A percentile compares a stretch with the other conserved stretches of the same genome.
Evolutionary conservation across 2,888 invertebrate species (phyloP).

Genomic region (Temnothorax unifasciatus): DNA sequence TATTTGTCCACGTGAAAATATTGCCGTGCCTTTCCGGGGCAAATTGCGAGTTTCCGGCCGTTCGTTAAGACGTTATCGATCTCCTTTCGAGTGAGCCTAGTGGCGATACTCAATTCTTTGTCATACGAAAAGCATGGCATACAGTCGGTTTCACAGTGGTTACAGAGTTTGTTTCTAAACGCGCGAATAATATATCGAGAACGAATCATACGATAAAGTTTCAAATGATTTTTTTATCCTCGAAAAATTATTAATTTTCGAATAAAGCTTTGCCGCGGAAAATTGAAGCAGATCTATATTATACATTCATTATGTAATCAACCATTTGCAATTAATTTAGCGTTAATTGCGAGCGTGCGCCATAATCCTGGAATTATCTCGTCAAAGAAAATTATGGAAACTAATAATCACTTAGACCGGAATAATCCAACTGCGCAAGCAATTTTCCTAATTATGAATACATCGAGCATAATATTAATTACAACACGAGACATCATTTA

Average conservation of each 20-base stretch:
- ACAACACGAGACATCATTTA: not conserved
- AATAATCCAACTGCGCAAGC: constrained; percentile 41
- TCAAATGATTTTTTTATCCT: not conserved
- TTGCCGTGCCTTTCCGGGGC: constrained; percentile 49
- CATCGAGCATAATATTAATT: constrained; percentile 40
- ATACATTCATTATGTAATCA: constrained; percentile 32
- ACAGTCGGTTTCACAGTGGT: not conserved
- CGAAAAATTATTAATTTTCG: not conserved
- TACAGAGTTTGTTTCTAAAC: not conserved
- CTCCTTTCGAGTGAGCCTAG: constrained; percentile 3
- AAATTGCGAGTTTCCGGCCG: constrained; percentile 57
- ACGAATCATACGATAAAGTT: not conserved
- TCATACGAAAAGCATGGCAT: not conserved
- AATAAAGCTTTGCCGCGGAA: not conserved
- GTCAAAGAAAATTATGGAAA: constrained; percentile 55
- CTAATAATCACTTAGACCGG: constrained; percentile 49
- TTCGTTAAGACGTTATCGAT: constrained; percentile 51
- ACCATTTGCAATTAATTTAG: constrained; percentile 44
- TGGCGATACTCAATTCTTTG: constrained; percentile 8
- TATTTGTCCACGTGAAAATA: constrained; percentile 57
- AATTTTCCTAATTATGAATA: constrained; percentile 38
- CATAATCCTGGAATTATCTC: constrained; percentile 50
- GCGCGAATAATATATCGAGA: not conserved
- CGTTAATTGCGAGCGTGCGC: constrained; percentile 44
- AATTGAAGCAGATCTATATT: constrained; percentile 12